phyloP scores from a whole-genome alignment of 30 jellyfish, hydroid and myxozoan genomes.

The Hydra vulgaris region DNA sequence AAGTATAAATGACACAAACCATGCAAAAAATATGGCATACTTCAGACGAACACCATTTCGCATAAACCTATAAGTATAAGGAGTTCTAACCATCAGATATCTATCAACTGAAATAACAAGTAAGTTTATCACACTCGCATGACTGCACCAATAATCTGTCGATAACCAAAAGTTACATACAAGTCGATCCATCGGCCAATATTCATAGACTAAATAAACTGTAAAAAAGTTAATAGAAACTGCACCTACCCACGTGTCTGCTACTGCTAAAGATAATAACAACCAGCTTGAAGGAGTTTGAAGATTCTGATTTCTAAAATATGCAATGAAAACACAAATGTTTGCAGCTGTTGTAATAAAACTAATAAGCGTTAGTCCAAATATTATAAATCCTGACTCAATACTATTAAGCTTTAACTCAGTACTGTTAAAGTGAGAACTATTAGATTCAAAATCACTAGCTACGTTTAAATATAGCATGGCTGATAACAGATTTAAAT shows the following conservation, averaged over 20 bases:
- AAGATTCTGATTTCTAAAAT: not conserved
- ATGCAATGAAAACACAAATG: slow-evolving; percentile 5
- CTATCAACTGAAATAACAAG: slow-evolving; percentile 10
- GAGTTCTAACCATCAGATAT: not conserved
- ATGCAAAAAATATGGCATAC: not conserved
- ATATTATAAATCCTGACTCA: not conserved
- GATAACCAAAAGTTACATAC: slow-evolving; percentile 10
- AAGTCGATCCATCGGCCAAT: slow-evolving; percentile 6
- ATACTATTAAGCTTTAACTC: too few relatives aligned
- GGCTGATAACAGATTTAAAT: too few relatives aligned
- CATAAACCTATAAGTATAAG: not conserved
- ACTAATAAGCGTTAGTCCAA: slow-evolving; percentile 1
- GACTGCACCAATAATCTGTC: slow-evolving; percentile 14
- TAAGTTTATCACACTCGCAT: not conserved
- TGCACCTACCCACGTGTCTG: slow-evolving; percentile 7
- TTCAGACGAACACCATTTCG: not conserved
- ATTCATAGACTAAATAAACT: slow-evolving; percentile 1
- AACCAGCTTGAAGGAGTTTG: slow-evolving; percentile 9
- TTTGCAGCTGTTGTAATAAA: not conserved
- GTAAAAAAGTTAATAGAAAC: slow-evolving; percentile 13
- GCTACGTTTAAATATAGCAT: too few relatives aligned
- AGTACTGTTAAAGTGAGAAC: too few relatives aligned
- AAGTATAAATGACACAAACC: slow-evolving; percentile 9
- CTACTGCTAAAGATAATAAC: slow-evolving; percentile 16
- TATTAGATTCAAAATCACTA: too few relatives aligned